A percentile compares a stretch with the other conserved stretches of the same genome.
These are phyloP conservation scores for Caradrina kadenii DNA, from an alignment of 2,888 invertebrate species.

Conservation along the genomic window DNA sequence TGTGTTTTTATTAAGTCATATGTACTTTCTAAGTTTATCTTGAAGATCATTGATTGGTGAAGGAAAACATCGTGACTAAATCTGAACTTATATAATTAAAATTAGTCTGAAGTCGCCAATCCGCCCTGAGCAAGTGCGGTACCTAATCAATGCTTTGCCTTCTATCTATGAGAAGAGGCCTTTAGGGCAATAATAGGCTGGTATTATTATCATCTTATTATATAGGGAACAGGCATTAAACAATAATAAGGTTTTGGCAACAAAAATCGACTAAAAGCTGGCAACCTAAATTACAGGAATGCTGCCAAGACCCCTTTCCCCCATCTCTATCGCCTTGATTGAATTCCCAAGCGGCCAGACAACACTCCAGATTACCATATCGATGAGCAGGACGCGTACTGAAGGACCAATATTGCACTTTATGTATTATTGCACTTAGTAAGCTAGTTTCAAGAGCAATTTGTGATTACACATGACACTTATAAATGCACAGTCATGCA, in stretches of 20 bases:
- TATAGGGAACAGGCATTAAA: neutral
- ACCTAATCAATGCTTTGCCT: too few species aligned
- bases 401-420: constrained; percentile 1
- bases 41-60: too few species aligned
- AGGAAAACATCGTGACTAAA: too few species aligned
- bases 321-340: neutral
- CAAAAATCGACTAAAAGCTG: neutral
- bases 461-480: constrained; percentile 11
- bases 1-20: too few species aligned
- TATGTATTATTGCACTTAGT: neutral
- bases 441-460: constrained; percentile 29
- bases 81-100: too few species aligned
- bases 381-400: neutral
- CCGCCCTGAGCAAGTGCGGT: too few species aligned
- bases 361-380: constrained; percentile 37
- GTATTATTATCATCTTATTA: too few species aligned
- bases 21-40: too few species aligned
- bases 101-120: too few species aligned
- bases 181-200: too few species aligned
- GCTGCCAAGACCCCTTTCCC: neutral
- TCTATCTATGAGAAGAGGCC: too few species aligned
- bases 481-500: neutral
- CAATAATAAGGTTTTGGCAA: neutral
- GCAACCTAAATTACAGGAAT: neutral
- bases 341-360: constrained; percentile 2